Conservation (phyloP, 2,113 vertebrate species). For the Rhabdornis inornatus region DNA sequence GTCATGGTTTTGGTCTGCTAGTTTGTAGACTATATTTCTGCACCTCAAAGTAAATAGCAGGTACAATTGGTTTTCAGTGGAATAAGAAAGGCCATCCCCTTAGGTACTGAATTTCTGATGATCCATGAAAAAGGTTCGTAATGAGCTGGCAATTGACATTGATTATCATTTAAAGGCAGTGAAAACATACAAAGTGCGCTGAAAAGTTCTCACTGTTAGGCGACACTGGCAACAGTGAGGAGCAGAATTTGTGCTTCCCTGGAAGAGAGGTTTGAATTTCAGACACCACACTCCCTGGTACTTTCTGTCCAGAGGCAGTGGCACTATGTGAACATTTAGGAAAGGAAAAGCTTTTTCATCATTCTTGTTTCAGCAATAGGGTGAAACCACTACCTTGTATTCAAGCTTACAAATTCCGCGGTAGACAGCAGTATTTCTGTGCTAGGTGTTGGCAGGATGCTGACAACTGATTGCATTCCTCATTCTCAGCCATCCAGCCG, state of each 20-base stretch:
- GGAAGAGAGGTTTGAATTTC: not conserved
- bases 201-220: not conserved
- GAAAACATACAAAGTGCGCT: not conserved
- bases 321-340: accelerated
- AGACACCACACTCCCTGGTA: not conserved
- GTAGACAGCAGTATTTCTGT: not conserved
- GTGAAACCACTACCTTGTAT: not conserved
- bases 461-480: not conserved
- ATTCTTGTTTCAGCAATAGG: not conserved
- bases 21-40: not conserved
- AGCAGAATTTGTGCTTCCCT: not conserved
- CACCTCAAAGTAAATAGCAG: not conserved
- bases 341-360: not conserved
- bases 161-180: constrained; percentile 55
- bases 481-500: accelerated
- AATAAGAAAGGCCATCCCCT: not conserved
- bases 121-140: constrained; percentile 35
- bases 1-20: not conserved
- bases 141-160: constrained; percentile 21
- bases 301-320: not conserved
- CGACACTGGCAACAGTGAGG: accelerated
- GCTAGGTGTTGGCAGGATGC: not conserved
- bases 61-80: not conserved
- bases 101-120: not conserved
- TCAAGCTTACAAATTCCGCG: not conserved